phyloP scores from a whole-genome alignment of 2,113 vertebrate genomes.

The human (Homo sapiens) region DNA sequence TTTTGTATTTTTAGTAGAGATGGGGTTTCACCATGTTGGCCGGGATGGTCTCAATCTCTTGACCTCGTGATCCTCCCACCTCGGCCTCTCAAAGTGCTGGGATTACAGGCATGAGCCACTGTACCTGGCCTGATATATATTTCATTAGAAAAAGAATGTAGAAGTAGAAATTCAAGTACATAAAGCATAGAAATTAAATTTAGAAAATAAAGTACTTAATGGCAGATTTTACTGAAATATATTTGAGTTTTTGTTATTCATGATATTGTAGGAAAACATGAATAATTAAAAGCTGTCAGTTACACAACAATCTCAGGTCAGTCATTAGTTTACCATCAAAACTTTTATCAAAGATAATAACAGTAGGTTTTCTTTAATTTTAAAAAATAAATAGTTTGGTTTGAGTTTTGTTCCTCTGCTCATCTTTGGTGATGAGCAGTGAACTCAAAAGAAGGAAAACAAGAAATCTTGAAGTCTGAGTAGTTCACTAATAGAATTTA shows the following conservation, averaged over 20 bases:
- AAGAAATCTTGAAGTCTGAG: slow-evolving; percentile 16
- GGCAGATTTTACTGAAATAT: slow-evolving; percentile 37
- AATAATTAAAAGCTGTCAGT: slow-evolving; percentile 49
- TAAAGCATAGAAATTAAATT: slow-evolving; percentile 23
- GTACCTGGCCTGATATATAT: no score
- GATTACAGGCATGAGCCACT: no score
- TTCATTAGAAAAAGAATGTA: neutral
- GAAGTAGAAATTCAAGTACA: slow-evolving; percentile 42
- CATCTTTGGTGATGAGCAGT: slow-evolving; percentile 38
- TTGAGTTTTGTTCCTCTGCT: slow-evolving; percentile 12
- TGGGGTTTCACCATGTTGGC: no score
- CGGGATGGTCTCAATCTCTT: no score
- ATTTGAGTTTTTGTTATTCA: slow-evolving; percentile 47
- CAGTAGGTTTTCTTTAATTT: neutral
- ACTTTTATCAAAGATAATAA: slow-evolving; percentile 21
- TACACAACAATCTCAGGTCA: slow-evolving; percentile 1
- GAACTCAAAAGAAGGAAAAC: slow-evolving; percentile 37
- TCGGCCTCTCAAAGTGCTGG: no score
- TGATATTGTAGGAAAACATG: slow-evolving; percentile 1
- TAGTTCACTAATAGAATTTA: slow-evolving; percentile 27
- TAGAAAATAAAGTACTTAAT: slow-evolving; percentile 49
- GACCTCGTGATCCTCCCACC: no score
- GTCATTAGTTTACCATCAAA: slow-evolving; percentile 39
- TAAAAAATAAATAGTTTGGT: neutral
- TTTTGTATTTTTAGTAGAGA: no score